Evolutionary conservation across 2,113 vertebrate genomes (phyloP).

Genomic region (Columba janthina): DNA sequence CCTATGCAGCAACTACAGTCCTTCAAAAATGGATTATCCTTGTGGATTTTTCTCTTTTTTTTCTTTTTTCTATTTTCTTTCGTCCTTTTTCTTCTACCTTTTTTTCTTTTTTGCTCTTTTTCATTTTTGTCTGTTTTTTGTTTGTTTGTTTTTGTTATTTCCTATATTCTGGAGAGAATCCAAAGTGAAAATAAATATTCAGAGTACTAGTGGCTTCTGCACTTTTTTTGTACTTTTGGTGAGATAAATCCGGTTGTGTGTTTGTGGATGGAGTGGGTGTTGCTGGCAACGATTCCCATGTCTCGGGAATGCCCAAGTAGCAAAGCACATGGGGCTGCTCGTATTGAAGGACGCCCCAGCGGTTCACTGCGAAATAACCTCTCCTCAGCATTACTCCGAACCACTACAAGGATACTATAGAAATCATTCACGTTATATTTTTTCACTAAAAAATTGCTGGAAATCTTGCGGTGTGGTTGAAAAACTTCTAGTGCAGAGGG

Average conservation of each 20-base stretch:
- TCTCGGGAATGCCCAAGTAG: not conserved
- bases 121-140: too few species aligned
- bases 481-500: not conserved
- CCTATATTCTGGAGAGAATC: not conserved
- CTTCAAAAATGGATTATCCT: not conserved
- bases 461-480: not conserved
- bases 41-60: not conserved
- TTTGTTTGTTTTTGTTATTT: not conserved
- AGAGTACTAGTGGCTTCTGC: not conserved
- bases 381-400: not conserved
- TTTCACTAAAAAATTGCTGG: not conserved
- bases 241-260: not conserved
- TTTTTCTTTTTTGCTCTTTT: too few species aligned
- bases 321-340: not conserved
- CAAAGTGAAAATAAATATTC: not conserved
- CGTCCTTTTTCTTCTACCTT: too few species aligned
- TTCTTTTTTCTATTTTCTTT: too few species aligned
- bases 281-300: not conserved
- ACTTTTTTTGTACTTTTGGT: not conserved
- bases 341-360: not conserved
- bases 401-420: not conserved
- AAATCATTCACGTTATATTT: accelerated
- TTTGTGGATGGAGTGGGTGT: not conserved
- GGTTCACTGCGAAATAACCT: not conserved
- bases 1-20: not conserved